A percentile compares a stretch with the other conserved stretches of the same genome.
Evolutionary conservation across 2,888 invertebrate species (phyloP).

Genomic region (Empis livida): DNA sequence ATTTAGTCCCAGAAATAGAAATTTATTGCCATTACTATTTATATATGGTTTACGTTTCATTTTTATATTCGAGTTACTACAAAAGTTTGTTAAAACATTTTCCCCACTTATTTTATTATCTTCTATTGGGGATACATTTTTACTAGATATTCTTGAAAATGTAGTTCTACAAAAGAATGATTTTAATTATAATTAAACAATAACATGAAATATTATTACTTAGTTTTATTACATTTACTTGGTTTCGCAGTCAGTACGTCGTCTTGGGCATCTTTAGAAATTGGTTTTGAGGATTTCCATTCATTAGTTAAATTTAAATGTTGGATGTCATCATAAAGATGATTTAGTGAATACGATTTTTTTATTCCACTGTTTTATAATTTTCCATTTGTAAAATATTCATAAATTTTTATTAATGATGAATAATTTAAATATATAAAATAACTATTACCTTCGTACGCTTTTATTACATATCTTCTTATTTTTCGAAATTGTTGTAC

Average conservation of each 20-base stretch:
- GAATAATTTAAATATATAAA: not conserved
- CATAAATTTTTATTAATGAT: not conserved
- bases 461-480: too few relatives aligned
- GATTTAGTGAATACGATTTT: not conserved
- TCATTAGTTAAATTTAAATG: not conserved
- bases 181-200: not conserved
- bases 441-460: not conserved
- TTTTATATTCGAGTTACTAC: too few relatives aligned
- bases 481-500: too few relatives aligned
- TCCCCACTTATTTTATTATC: too few relatives aligned
- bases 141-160: too few relatives aligned
- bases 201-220: not conserved
- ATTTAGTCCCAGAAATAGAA: too few relatives aligned
- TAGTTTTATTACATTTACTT: not conserved
- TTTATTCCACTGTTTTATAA: not conserved
- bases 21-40: too few relatives aligned
- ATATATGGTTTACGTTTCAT: too few relatives aligned
- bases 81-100: too few relatives aligned
- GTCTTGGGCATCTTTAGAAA: not conserved
- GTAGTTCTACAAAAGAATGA: too few relatives aligned
- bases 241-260: not conserved
- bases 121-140: too few relatives aligned
- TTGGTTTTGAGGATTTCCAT: not conserved
- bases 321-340: not conserved
- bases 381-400: not conserved